Base-by-base conservation (phyloP, 2,888 invertebrate species). In the Temnothorax ravouxi region DNA sequence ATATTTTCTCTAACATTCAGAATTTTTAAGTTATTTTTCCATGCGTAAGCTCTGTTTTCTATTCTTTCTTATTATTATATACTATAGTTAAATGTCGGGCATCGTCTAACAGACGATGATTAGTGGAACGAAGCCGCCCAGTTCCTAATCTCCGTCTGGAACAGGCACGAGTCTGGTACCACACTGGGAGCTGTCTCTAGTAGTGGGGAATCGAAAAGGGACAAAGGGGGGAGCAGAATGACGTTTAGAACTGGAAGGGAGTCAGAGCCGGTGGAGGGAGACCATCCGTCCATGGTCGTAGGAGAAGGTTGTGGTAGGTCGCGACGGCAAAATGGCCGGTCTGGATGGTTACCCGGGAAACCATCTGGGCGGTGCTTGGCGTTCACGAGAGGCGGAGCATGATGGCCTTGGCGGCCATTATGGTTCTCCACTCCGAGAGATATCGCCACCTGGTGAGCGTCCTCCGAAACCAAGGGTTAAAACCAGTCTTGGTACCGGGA, bases 241-340 rank as follows among this genome's bases (percentile, higher is more conserved):
- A 25, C 50, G 79, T 8, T 77, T 44, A 47, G 52, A 38, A 29
- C 47, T 52, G 47, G 56, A 64, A 64, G 44, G 84, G 61, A 61
- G 38, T 34, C 67, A 21, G 25, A n/a, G 9, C 3, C 25, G n/a
- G 76, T 76, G 77, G 77, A 34, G 82, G 59, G 83, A 56, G 76
- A 83, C 47, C 38, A 67, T 54, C 66, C 79, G 74, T 44, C 74
- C 52, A 84, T 83, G 84, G 84, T 47, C 59, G 87, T 86, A 87
- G 90, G 88, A 88, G 91, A 91, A 86, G 87, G 85, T 94, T 93
- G 93, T 89, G 94, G 93, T 91, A 94, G 94, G 94, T 94, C 93
- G 90, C 75, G 89, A 85, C 38, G 83, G 56, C 91, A 93, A 92
- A 86, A 95, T 94, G 94, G 94, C 94, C 91, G 93, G 81, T 84